Conservation (phyloP, 1,140 invertebrate species). For the Charaxes varanes region DNA sequence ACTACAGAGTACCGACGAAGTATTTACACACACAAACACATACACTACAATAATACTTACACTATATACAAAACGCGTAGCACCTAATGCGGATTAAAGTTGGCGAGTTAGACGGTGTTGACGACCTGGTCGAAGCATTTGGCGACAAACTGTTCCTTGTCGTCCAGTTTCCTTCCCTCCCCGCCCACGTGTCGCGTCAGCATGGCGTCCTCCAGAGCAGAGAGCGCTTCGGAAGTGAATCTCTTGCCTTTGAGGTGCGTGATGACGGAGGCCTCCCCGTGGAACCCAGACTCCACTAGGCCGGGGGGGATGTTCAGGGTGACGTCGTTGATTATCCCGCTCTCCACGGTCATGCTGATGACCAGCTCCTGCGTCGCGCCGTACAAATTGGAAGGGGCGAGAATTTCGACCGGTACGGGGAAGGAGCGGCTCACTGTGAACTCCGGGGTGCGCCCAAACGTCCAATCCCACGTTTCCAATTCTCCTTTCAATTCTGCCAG, state of each 20-base stretch:
- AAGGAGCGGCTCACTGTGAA: constrained; percentile 80
- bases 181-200: constrained; percentile 48
- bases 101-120: constrained; percentile 54
- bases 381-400: constrained; percentile 53
- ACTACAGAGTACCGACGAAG: no score
- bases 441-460: constrained; percentile 89
- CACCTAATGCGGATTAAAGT: constrained; percentile 17
- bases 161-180: constrained; percentile 58
- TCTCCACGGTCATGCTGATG: constrained; percentile 68
- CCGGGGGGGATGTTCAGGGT: constrained; percentile 68
- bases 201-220: constrained; percentile 64
- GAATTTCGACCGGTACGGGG: constrained; percentile 57
- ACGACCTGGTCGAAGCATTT: constrained; percentile 72
- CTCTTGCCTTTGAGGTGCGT: constrained; percentile 68
- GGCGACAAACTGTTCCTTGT: constrained; percentile 70
- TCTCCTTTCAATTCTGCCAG: constrained; percentile 78
- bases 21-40: no score
- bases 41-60: constrained; percentile 23
- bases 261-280: constrained; percentile 68
- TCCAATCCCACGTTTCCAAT: constrained; percentile 90
- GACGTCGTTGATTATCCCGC: constrained; percentile 66
- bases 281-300: constrained; percentile 65
- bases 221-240: constrained; percentile 66
- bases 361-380: constrained; percentile 59
- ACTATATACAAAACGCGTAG: constrained; percentile 19